Evolutionary conservation across 2,888 invertebrate species (phyloP).

Genomic region (Eumerus sabulonum): DNA sequence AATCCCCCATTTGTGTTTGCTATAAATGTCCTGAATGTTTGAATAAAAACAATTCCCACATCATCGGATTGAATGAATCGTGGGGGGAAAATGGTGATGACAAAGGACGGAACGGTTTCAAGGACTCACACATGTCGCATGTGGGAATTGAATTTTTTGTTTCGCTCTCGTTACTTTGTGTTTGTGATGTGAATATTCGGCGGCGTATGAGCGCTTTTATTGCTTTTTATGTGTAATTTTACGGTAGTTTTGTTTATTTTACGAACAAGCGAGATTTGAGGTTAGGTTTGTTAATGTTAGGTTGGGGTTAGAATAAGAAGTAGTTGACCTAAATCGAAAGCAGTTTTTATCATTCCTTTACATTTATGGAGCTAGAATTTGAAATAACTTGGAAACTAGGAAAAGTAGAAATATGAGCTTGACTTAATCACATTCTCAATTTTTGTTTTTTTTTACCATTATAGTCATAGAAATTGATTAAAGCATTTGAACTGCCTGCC

Average conservation of each 20-base stretch:
- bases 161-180: conserved; percentile 30
- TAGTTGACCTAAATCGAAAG: conserved; percentile 39
- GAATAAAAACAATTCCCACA: conserved; percentile 76
- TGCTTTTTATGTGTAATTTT: conserved; percentile 61
- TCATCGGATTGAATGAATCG: conserved; percentile 75
- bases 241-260: conserved; percentile 58
- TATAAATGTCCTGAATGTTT: conserved; percentile 64
- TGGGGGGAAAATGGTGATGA: conserved; percentile 24
- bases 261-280: conserved; percentile 47
- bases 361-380: not conserved
- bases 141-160: conserved; percentile 78
- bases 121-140: conserved; percentile 39
- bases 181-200: not conserved
- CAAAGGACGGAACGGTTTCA: conserved; percentile 23
- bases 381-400: no score
- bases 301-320: conserved; percentile 9
- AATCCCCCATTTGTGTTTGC: conserved; percentile 44
- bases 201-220: conserved; percentile 53
- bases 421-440: no score
- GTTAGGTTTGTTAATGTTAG: conserved; percentile 3
- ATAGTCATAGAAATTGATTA: no score
- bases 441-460: no score
- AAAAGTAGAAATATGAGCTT: no score
- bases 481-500: no score
- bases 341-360: no score